Base-by-base conservation (phyloP, 2,888 invertebrate genomes). In the Cynaeus angustus region DNA sequence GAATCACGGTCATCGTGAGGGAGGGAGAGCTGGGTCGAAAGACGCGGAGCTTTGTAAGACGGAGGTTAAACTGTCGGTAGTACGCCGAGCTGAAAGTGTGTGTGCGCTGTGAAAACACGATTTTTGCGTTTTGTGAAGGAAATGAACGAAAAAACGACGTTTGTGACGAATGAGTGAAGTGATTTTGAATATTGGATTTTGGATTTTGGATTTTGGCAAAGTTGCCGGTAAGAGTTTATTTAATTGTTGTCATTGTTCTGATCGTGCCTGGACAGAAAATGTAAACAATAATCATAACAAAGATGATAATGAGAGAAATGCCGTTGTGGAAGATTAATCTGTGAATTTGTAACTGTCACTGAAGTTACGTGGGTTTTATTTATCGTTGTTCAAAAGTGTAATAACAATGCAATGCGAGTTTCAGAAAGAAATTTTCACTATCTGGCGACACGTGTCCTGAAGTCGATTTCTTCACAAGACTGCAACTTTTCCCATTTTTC, bases 1-100 rank as follows among this genome's bases (percentile, higher is more conserved):
- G 58, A 66, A 66, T 66, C 66, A 66, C 66, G 66, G 58, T 46
- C 66, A 66, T 58, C 56, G 46, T 28, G 66, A 66, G 58, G 66
- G 66, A 66, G 66, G 66, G 66, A 66, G 66, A 37, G 37, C 46
- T 10, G 55, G 56, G 33, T 46, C 43, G 45, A 26, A 56, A 43
- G 64, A 64, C 53, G 64, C 52, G 3, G 41, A 30, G 16, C 28
- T 52, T 37, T 21, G 12, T 41, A 28, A 64, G 50, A 52, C 64
- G 52, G 26, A 53, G 53, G 43, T 43, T 50, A 62, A 53, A 26
- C 13, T 30, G 30, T 55, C 26, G 13, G 13, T 10, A 7, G 21
- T 21, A 30, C 45, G 10, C 21, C 21, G n/a, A 28, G 13, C 26
- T 21, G 21, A 3, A n/a, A 33, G 33, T 37, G 46, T 26, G n/a